Evolutionary conservation across 2,113 vertebrate species (phyloP), one percentile per base, ranked within the genome.

Genomic region (Seriola rivoliana): DNA sequence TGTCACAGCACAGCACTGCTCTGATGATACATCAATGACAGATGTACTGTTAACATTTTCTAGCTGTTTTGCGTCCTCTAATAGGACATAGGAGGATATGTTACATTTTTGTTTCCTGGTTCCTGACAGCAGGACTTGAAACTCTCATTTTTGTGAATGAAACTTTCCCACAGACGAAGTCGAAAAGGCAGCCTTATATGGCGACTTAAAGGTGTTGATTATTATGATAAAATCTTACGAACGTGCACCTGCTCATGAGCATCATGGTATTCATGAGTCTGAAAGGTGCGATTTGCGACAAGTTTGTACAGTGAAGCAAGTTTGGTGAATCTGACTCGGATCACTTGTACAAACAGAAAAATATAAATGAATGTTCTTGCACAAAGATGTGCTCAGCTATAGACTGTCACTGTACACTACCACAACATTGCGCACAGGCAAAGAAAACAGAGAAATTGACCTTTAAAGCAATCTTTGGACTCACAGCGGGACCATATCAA

Each of bases 301-400:
- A 1, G 13, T 58, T 29, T 58, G 25, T 58, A 10, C n/a, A 23
- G 54, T 54, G 19, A 10, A 52, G 50, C 10, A 9, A 21, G 21
- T 25, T 58, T 29, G 5, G 11, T 58, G 55, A 55, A 13, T 29
- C 55, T 21, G 13, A 58, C 11, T 8, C 13, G 4, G 25, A 29
- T 0, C 25, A 29, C 12, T 25, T 1, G 13, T 29, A 29, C 4
- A 7, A 29, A 58, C 54, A 58, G 8, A 8, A 54, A 54, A 54
- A 54, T 3, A 10, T 25, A 25, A 11, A 1, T 0, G 11, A 52
- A 21, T 9, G 19, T n/a, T 36, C 32, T 6, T 40, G 19, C 21
- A 64, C 5, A n/a, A 62, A 75, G 60, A 78, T 57, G 77, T 59
- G 34, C 65, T 75, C 60, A 32, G 52, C 44, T 50, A 36, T 38